Conservation (phyloP, 92 coral and sea anemone genomes). For the Heteractis magnifica region DNA sequence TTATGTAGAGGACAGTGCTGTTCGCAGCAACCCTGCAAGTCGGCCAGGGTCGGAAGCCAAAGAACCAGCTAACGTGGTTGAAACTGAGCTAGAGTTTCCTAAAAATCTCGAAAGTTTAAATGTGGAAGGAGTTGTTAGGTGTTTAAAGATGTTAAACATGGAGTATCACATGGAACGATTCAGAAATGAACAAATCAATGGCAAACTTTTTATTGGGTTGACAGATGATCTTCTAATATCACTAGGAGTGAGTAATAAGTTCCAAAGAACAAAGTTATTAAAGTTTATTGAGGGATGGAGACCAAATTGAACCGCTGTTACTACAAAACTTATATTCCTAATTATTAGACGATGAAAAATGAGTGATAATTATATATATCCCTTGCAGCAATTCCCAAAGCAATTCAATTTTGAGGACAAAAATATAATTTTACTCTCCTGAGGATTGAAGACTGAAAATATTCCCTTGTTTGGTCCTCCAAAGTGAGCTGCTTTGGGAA, state of each 20-base stretch:
- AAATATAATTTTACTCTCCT: no score
- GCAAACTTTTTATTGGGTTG: conserved; percentile 25
- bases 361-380: no score
- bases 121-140: conserved; percentile 31
- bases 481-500: no score
- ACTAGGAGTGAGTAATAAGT: conserved; percentile 31
- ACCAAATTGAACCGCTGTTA: conserved; percentile 1
- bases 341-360: background rate
- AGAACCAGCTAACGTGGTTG: background rate
- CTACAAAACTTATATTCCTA: background rate
- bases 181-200: conserved; percentile 37
- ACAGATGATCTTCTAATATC: background rate
- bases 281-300: conserved; percentile 53
- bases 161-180: conserved; percentile 30
- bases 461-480: no score
- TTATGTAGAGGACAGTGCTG: background rate
- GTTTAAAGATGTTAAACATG: conserved; percentile 39
- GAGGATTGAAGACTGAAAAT: no score
- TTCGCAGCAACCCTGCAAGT: background rate
- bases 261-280: conserved; percentile 18
- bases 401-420: no score
- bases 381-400: no score
- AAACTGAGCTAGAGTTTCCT: background rate
- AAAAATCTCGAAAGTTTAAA: background rate
- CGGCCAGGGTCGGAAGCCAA: background rate